Base-by-base conservation (phyloP, 2,797 vertebrate species). In the Anguilla obscura region DNA sequence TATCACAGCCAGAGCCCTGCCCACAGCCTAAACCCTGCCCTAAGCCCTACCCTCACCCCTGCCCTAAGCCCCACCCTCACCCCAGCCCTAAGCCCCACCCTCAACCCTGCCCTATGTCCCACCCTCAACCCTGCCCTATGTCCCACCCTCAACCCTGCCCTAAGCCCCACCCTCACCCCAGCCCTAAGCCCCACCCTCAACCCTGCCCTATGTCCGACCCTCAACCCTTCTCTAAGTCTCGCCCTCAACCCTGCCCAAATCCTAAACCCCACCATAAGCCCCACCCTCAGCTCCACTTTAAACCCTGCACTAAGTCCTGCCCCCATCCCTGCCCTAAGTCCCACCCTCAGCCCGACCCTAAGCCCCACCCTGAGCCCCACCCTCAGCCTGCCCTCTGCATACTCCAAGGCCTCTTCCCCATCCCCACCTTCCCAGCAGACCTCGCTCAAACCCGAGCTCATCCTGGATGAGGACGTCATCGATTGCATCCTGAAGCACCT, bases 401-500 rank as follows among this genome's bases (percentile, higher is more conserved):
- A 21, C 7, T 3, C 50, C 48, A 54, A 88, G 0, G 14, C 8
- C 45, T 0, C 85, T 74, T 7, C 36, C 45, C 21, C 52, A 48
- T 63, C 69, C 33, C 87, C 58, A 36, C 27, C 76, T 6, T 84
- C 92, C 0, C 50, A 58, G 30, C 21, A 24, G 36, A 48, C 24
- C 33, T 52, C 30, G 30, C 79, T 84, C 0, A 92, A 92, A 83
- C 30, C 86, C 0, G 92, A 94, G 45, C 83, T 86, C 6, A 85
- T 92, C n/a, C 89, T 94, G 30, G 93, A 95, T 0, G 93, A 95
- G 9, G n/a, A 89, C 0, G 33, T 94, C 58, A 93, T 96, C 0
- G 92, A 95, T 85, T 93, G 93, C 89, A 93, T 96, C 91, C 90
- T 96, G 40, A 92, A 92, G 63, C 93, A 96, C 56, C 90, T 95